Evolutionary conservation across 2,888 invertebrate genomes (phyloP).

Genomic region (Drosophila recens): DNA sequence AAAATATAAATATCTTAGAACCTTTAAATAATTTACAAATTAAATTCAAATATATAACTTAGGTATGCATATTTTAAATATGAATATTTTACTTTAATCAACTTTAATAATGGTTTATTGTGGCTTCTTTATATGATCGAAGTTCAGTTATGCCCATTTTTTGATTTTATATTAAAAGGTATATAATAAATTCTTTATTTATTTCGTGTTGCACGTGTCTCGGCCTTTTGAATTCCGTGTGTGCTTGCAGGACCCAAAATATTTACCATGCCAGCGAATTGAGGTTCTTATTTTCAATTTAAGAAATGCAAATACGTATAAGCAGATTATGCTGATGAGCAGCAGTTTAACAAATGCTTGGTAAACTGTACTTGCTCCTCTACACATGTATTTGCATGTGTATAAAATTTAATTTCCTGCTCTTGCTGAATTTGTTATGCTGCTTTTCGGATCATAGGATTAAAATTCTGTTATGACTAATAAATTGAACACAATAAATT

Average conservation of each 20-base stretch:
- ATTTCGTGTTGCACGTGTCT: constrained; percentile 25
- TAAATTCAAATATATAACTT: too few relatives aligned
- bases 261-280: constrained; percentile 1
- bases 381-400: background rate
- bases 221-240: constrained; percentile 21
- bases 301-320: constrained; percentile 50
- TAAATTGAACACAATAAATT: background rate
- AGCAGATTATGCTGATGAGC: constrained; percentile 56
- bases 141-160: background rate
- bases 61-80: too few relatives aligned
- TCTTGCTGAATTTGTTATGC: background rate
- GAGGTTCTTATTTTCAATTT: constrained; percentile 50
- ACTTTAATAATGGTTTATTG: background rate
- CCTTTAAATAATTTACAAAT: too few relatives aligned
- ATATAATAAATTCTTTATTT: constrained; percentile 12
- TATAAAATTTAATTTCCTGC: constrained; percentile 33
- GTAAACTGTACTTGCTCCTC: constrained; percentile 8
- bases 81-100: background rate
- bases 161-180: background rate
- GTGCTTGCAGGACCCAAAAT: constrained; percentile 11
- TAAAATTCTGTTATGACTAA: background rate
- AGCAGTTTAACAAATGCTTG: constrained; percentile 32
- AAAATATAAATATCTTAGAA: background rate
- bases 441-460: background rate
- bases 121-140: background rate